Evolutionary conservation across 2,113 vertebrate species (phyloP).

Genomic region (Pygoscelis adeliae): DNA sequence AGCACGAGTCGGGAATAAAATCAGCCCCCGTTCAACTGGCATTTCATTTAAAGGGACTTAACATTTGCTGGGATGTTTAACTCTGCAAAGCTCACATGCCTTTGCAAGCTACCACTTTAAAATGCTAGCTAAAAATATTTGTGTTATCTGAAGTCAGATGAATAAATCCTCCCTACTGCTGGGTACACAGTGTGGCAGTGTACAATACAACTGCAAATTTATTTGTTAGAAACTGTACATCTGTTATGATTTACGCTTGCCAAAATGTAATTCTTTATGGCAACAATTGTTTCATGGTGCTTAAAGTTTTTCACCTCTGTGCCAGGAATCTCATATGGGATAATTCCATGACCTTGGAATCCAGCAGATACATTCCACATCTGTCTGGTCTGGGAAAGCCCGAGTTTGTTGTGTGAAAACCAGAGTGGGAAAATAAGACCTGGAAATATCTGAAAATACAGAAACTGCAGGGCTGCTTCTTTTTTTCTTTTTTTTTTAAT

Average conservation of each 20-base stretch:
- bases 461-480: background rate
- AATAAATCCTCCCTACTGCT: slow-evolving; percentile 11
- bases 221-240: slow-evolving; percentile 63
- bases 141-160: slow-evolving; percentile 45
- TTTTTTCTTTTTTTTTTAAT: background rate
- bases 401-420: slow-evolving; percentile 63
- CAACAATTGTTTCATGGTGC: slow-evolving; percentile 69
- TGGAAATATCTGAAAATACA: slow-evolving; percentile 61
- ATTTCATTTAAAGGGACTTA: slow-evolving; percentile 17
- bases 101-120: slow-evolving; percentile 45
- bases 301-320: slow-evolving; percentile 68
- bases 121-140: slow-evolving; percentile 48
- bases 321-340: slow-evolving; percentile 75
- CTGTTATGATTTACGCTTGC: slow-evolving; percentile 67
- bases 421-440: slow-evolving; percentile 67
- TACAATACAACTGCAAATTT: slow-evolving; percentile 47
- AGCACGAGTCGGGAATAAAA: background rate
- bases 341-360: slow-evolving; percentile 86
- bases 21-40: background rate
- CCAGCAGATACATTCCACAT: slow-evolving; percentile 84
- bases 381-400: slow-evolving; percentile 85
- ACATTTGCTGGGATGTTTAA: background rate
- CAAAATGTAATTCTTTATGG: slow-evolving; percentile 71
- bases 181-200: slow-evolving; percentile 13
- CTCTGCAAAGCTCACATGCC: background rate